Conservation (phyloP, 2,113 vertebrate genomes). For the Lontra canadensis region DNA sequence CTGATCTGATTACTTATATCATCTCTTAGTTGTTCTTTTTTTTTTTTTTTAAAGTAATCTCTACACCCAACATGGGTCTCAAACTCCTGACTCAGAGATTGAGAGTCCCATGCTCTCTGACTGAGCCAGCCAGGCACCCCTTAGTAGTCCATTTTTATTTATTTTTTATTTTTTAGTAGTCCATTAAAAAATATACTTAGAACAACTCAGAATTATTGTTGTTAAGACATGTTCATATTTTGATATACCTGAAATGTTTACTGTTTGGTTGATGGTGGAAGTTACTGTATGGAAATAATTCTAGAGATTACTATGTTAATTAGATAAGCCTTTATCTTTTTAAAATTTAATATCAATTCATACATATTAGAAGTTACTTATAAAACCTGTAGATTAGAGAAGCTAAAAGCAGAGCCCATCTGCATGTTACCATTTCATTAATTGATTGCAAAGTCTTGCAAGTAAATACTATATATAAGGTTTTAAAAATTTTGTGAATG, state of each 20-base stretch:
- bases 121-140: background rate
- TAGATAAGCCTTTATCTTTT: conserved; percentile 64
- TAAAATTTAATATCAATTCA: conserved; percentile 65
- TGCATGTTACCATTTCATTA: conserved; percentile 49
- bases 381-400: conserved; percentile 74
- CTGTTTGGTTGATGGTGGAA: background rate
- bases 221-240: conserved; percentile 8
- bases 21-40: background rate
- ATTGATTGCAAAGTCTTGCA: background rate
- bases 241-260: background rate
- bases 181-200: background rate
- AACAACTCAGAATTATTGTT: conserved; percentile 21
- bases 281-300: background rate
- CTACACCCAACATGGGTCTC: background rate
- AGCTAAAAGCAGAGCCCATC: conserved; percentile 75
- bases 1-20: background rate
- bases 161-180: background rate
- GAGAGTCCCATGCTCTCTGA: background rate
- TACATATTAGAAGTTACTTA: conserved; percentile 61
- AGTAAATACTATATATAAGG: background rate
- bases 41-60: background rate
- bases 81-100: background rate
- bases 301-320: conserved; percentile 50
- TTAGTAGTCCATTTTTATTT: background rate
- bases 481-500: background rate